Percentiles rank a stretch among this genome's conserved stretches.
Conservation (phyloP, 2,888 invertebrate species). For the Phorcus lineatus region DNA sequence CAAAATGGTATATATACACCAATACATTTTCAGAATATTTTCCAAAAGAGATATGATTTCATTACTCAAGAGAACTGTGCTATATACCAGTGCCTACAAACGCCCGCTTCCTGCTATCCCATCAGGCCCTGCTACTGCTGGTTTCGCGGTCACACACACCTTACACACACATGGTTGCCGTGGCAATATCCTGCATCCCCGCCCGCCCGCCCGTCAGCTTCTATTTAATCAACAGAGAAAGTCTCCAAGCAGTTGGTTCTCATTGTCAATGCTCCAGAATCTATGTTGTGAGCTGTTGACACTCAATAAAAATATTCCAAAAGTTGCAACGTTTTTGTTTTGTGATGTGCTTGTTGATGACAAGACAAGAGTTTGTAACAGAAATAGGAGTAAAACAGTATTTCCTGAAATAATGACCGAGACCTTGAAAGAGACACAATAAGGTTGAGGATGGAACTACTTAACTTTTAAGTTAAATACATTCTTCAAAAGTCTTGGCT, state of each 20-base stretch:
- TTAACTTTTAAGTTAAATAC: no score
- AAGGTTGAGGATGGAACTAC: no score
- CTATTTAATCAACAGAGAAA: slow-evolving; percentile 14
- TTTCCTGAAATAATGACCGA: no score
- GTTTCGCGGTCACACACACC: not conserved
- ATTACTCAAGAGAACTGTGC: no score
- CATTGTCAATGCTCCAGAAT: slow-evolving; percentile 32
- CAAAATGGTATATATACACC: no score
- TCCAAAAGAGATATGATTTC: no score
- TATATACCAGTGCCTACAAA: not conserved
- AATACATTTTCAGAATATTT: no score
- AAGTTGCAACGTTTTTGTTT: not conserved
- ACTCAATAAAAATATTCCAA: slow-evolving; percentile 31
- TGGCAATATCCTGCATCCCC: slow-evolving; percentile 8
- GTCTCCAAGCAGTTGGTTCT: slow-evolving; percentile 29
- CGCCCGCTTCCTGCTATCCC: not conserved
- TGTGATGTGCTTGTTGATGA: not conserved
- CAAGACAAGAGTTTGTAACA: not conserved
- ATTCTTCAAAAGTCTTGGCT: no score
- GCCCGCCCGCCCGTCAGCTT: no score
- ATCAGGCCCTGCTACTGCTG: slow-evolving; percentile 6
- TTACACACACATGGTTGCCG: not conserved
- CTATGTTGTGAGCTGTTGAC: slow-evolving; percentile 34
- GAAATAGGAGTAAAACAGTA: not conserved
- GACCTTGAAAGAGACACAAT: no score